Evolutionary conservation across 2,888 invertebrate species (phyloP).

Genomic region (Drosophila leonis): DNA sequence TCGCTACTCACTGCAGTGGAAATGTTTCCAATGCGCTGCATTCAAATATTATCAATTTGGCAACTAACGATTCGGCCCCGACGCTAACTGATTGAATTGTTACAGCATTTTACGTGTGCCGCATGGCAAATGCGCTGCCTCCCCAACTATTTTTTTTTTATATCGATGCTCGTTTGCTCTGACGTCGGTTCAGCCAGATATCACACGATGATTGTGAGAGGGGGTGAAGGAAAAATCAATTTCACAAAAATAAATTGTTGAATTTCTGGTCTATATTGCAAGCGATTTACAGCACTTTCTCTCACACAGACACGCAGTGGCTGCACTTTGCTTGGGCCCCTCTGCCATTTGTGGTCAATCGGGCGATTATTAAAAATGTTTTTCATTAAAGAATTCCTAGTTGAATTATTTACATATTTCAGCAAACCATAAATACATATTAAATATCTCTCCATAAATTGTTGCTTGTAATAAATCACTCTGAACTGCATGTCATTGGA

Average conservation of each 20-base stretch:
- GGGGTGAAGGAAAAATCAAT: slow-evolving; percentile 66
- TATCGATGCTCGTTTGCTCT: slow-evolving; percentile 38
- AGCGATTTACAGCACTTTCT: slow-evolving; percentile 51
- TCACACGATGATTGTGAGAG: slow-evolving; percentile 14
- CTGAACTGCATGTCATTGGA: slow-evolving; percentile 47
- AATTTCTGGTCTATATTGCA: slow-evolving; percentile 77
- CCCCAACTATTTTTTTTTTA: slow-evolving; percentile 9
- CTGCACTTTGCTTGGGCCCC: slow-evolving; percentile 6
- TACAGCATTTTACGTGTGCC: slow-evolving; percentile 83
- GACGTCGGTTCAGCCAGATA: slow-evolving; percentile 21
- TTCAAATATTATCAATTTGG: slow-evolving; percentile 83
- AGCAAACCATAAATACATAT: slow-evolving; percentile 32
- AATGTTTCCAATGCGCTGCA: slow-evolving; percentile 75
- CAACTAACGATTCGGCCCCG: slow-evolving; percentile 58
- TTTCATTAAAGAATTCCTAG: slow-evolving; percentile 10
- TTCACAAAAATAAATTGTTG: slow-evolving; percentile 77
- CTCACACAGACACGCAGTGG: slow-evolving; percentile 1
- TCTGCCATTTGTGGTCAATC: slow-evolving; percentile 37
- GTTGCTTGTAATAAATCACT: slow-evolving; percentile 45
- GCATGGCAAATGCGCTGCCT: slow-evolving; percentile 64
- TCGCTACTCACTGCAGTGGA: slow-evolving; percentile 61
- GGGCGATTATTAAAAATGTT: slow-evolving; percentile 23
- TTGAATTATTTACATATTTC: slow-evolving; percentile 33
- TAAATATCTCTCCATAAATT: slow-evolving; percentile 9
- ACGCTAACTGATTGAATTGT: slow-evolving; percentile 85